Percentiles rank a stretch among this genome's conserved stretches.
These are phyloP conservation scores for Condylura cristata DNA, from an alignment of 2,113 vertebrate genomes.

Conservation along the genomic window DNA sequence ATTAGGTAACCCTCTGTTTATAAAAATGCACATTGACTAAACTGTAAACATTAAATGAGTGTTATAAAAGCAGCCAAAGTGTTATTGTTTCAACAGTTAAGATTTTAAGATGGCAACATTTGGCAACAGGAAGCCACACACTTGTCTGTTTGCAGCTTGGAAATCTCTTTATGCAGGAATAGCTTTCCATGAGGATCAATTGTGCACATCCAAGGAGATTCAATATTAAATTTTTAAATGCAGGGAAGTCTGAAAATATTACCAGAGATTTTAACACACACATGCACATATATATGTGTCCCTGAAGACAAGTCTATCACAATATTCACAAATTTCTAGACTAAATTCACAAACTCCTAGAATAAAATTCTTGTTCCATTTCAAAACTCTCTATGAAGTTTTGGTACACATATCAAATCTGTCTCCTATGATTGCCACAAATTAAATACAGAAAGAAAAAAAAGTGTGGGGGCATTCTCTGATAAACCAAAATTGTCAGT, in stretches of 20 bases:
- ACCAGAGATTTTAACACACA: not conserved
- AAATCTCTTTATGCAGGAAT: slow-evolving; percentile 39
- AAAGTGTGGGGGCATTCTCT: slow-evolving; percentile 38
- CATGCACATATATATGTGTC: not conserved
- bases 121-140: slow-evolving; percentile 70
- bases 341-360: slow-evolving; percentile 48
- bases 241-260: not conserved
- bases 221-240: not conserved
- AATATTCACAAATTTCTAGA: not conserved
- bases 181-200: slow-evolving; percentile 47
- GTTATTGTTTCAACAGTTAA: slow-evolving; percentile 79
- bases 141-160: slow-evolving; percentile 69
- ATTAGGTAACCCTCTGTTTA: slow-evolving; percentile 82
- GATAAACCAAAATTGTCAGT: slow-evolving; percentile 60
- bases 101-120: slow-evolving; percentile 77
- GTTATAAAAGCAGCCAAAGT: slow-evolving; percentile 78
- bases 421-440: slow-evolving; percentile 67
- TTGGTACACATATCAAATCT: slow-evolving; percentile 71
- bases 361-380: slow-evolving; percentile 64
- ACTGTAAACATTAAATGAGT: slow-evolving; percentile 79
- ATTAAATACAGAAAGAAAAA: slow-evolving; percentile 67
- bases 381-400: slow-evolving; percentile 69
- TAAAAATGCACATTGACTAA: slow-evolving; percentile 79
- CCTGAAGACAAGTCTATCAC: not conserved
- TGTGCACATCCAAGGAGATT: slow-evolving; percentile 10